phyloP scores from a whole-genome alignment of 2,113 vertebrate genomes.

The Ancistrus triradiatus region DNA sequence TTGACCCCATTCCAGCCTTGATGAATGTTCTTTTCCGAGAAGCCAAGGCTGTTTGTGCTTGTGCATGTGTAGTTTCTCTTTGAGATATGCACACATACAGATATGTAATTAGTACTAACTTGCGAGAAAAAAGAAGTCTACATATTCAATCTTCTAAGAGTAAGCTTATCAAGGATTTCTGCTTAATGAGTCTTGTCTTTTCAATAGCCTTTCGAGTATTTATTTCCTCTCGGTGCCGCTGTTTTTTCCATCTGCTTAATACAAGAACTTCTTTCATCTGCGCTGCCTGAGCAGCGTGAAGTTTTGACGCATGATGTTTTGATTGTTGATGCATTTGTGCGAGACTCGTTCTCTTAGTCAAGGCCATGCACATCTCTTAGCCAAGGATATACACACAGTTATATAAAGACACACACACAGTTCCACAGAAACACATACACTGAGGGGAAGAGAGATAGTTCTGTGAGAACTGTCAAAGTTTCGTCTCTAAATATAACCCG shows the following conservation, averaged over 20 bases:
- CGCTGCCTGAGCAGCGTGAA: not conserved
- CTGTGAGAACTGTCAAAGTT: not conserved
- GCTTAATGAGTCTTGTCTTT: too few relatives aligned
- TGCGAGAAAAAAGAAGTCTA: too few relatives aligned
- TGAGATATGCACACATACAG: too few relatives aligned
- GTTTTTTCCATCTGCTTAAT: not conserved
- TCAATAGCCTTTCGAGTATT: too few relatives aligned
- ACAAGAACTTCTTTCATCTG: not conserved
- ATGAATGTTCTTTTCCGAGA: too few relatives aligned
- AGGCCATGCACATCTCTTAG: not conserved
- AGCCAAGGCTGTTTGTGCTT: too few relatives aligned
- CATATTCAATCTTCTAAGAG: too few relatives aligned
- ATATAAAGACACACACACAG: constrained; percentile 14
- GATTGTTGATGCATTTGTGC: constrained; percentile 2
- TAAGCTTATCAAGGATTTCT: too few relatives aligned
- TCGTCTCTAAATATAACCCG: not conserved
- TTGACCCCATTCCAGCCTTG: too few relatives aligned
- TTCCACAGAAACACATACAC: not conserved
- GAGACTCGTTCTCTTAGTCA: constrained; percentile 14
- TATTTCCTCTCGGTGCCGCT: too few relatives aligned
- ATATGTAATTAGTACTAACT: too few relatives aligned
- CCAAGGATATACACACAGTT: constrained; percentile 3
- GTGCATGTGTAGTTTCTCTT: too few relatives aligned
- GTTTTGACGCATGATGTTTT: not conserved
- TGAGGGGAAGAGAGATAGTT: not conserved